phyloP scores from a whole-genome alignment of 35 echinoderm and acorn worm genomes.

The Lytechinus variegatus region DNA sequence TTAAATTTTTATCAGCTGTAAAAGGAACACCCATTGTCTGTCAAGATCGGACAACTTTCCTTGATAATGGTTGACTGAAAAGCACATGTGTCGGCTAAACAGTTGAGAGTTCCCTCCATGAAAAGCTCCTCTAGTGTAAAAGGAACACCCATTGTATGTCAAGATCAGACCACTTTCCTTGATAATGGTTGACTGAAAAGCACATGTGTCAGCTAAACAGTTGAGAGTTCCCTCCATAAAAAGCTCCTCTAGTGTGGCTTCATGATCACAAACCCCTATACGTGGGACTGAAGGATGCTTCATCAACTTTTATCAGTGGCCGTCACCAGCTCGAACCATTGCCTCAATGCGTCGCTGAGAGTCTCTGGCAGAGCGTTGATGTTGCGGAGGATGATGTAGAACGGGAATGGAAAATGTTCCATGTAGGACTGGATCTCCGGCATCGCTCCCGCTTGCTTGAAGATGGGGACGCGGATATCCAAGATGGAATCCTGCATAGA shows the following conservation, averaged over 20 bases:
- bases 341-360: conserved; percentile 94
- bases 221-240: too few species aligned
- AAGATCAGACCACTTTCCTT: too few species aligned
- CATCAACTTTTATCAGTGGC: conserved; percentile 68
- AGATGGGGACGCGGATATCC: conserved; percentile 93
- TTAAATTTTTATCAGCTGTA: conserved; percentile 49
- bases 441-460: conserved; percentile 70
- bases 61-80: too few species aligned
- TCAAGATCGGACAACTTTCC: too few species aligned
- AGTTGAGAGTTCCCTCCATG: too few species aligned
- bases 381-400: conserved; percentile 94
- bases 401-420: conserved; percentile 99
- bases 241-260: too few species aligned
- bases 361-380: conserved; percentile 87
- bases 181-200: too few species aligned
- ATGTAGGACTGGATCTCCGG: conserved; percentile 93
- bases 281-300: background rate
- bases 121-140: too few species aligned
- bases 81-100: too few species aligned
- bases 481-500: conserved; percentile 86
- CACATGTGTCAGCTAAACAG: too few species aligned
- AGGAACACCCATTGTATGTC: too few species aligned
- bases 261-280: background rate
- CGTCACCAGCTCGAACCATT: conserved; percentile 98
- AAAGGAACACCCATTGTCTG: too few species aligned